Conservation (phyloP, 2,888 invertebrate genomes). For the Colletes collaris region DNA sequence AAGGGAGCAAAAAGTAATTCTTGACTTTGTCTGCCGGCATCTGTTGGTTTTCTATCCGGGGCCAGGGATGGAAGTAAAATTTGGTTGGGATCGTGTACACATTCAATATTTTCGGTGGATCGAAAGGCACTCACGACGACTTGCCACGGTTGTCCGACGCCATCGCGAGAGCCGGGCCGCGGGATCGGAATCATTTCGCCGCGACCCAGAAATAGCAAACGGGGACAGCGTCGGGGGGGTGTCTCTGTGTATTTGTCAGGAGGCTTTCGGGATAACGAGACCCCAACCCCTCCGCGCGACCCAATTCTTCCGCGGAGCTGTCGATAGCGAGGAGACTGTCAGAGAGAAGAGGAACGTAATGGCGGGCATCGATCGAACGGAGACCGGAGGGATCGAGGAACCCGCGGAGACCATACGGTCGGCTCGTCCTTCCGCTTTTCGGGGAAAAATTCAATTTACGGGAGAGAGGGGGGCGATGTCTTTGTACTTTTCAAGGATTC, state of each 20-base stretch:
- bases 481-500: conserved; percentile 26
- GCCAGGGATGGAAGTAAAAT: not conserved
- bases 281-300: conserved; percentile 51
- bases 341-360: conserved; percentile 35
- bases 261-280: conserved; percentile 66
- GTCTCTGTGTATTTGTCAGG: conserved; percentile 47
- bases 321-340: conserved; percentile 39
- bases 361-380: conserved; percentile 51
- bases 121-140: not conserved
- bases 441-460: conserved; percentile 65
- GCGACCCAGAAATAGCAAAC: conserved; percentile 24
- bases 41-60: not conserved
- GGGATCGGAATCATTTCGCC: conserved; percentile 24
- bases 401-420: conserved; percentile 14
- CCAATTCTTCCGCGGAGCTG: conserved; percentile 60
- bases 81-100: conserved; percentile 3
- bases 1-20: too few species aligned
- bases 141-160: not conserved
- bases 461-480: not conserved
- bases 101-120: conserved; percentile 1
- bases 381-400: conserved; percentile 16
- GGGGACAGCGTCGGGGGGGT: not conserved
- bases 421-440: conserved; percentile 37
- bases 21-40: not conserved
- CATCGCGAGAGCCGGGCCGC: not conserved